Percentiles rank a stretch among this genome's conserved stretches.
phyloP scores from a whole-genome alignment of 2,113 vertebrate species.

The Sorex fumeus region DNA sequence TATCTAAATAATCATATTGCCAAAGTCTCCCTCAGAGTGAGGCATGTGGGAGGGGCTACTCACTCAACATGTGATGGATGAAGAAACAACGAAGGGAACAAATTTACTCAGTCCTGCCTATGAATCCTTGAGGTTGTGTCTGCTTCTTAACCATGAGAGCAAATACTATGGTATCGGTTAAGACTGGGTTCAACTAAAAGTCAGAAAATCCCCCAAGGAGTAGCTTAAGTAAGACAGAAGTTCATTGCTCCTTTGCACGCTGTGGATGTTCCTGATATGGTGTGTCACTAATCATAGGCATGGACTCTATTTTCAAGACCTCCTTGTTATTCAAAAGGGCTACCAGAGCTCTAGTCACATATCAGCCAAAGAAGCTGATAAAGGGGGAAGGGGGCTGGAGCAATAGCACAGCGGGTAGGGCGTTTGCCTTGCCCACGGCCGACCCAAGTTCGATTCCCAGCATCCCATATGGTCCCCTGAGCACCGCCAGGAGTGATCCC shows the following conservation, averaged over 20 bases:
- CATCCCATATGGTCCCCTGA: too few species aligned
- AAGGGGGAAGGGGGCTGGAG: too few species aligned
- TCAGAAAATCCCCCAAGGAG: neutral
- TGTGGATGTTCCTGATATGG: too few species aligned
- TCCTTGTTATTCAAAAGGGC: slow-evolving; percentile 2
- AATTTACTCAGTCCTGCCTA: slow-evolving; percentile 15
- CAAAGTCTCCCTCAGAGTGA: neutral
- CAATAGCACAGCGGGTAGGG: too few species aligned
- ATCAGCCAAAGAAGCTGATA: neutral
- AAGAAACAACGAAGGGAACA: neutral
- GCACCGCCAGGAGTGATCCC: too few species aligned
- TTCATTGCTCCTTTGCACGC: slow-evolving; percentile 47
- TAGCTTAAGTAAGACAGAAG: slow-evolving; percentile 7
- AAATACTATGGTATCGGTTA: neutral
- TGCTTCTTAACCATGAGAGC: neutral
- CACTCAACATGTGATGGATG: slow-evolving; percentile 40
- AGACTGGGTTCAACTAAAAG: slow-evolving; percentile 18
- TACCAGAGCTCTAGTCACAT: neutral
- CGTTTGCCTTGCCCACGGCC: too few species aligned
- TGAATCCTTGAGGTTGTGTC: neutral
- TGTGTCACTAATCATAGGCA: neutral
- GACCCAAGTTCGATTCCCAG: too few species aligned
- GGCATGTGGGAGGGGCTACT: neutral
- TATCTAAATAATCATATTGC: neutral
- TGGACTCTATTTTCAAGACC: neutral